These are phyloP conservation scores for Dicerorhinus sumatrensis DNA, from an alignment of 2,113 vertebrate species.

Conservation along the genomic window DNA sequence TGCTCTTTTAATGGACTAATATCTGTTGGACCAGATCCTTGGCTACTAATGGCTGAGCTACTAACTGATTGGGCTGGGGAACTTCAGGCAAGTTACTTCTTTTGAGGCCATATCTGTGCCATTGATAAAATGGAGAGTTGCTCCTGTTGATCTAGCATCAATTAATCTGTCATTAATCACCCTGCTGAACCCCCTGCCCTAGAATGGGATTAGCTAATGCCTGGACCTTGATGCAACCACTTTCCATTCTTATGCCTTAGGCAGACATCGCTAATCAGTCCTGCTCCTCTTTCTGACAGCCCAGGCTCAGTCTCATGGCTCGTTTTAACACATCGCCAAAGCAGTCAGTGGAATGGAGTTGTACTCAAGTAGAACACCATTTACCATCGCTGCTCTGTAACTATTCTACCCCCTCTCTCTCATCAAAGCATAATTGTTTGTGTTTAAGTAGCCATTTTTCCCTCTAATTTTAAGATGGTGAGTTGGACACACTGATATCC, in stretches of 20 bases:
- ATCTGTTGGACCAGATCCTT: background rate
- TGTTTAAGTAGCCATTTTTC: background rate
- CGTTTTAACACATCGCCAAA: background rate
- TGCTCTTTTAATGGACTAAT: background rate
- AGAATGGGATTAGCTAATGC: background rate
- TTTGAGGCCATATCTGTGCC: background rate
- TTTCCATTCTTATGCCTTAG: background rate
- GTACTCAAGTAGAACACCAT: background rate
- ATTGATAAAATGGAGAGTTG: background rate
- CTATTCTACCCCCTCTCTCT: no score
- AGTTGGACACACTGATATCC: background rate
- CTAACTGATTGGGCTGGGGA: background rate
- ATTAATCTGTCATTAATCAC: background rate
- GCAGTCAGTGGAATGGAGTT: background rate
- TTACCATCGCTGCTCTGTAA: background rate
- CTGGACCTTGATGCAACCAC: background rate
- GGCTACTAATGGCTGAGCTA: background rate
- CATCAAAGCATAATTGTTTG: background rate
- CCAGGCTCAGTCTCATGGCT: background rate
- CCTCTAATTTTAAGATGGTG: background rate
- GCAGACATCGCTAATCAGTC: background rate
- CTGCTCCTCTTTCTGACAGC: background rate
- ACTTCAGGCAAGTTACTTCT: background rate
- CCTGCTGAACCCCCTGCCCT: background rate
- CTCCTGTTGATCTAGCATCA: background rate